Percentiles rank a stretch among this genome's conserved stretches.
These are phyloP conservation scores for Hymenochirus boettgeri DNA, from an alignment of 2,113 vertebrate species.

Conservation along the genomic window DNA sequence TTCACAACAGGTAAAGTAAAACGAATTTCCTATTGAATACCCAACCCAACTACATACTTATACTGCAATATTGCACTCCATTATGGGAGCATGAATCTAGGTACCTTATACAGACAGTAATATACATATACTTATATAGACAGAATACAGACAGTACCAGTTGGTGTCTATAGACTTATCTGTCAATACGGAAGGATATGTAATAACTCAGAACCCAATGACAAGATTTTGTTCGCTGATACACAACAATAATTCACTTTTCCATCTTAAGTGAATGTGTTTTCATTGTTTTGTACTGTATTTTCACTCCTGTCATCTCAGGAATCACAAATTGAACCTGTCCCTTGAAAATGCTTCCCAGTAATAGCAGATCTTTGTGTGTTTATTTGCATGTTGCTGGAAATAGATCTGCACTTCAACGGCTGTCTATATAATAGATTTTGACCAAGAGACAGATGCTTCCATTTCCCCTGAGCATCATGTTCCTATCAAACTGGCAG, in stretches of 20 bases:
- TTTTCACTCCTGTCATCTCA: not conserved
- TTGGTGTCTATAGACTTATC: not conserved
- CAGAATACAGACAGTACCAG: too few relatives aligned
- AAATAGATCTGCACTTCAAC: slow-evolving; percentile 49
- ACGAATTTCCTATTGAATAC: too few relatives aligned
- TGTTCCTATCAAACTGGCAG: slow-evolving; percentile 33
- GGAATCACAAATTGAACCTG: slow-evolving; percentile 23
- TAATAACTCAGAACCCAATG: not conserved
- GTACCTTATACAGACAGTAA: too few relatives aligned
- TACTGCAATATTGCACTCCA: too few relatives aligned
- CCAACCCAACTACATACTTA: too few relatives aligned
- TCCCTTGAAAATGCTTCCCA: slow-evolving; percentile 5
- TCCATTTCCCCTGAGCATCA: slow-evolving; percentile 43
- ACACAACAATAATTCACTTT: not conserved
- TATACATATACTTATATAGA: too few relatives aligned
- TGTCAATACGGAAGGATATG: not conserved
- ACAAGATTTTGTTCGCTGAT: not conserved
- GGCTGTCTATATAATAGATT: slow-evolving; percentile 47
- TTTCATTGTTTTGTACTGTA: not conserved
- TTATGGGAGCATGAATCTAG: too few relatives aligned
- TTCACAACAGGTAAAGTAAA: too few relatives aligned
- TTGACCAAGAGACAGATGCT: slow-evolving; percentile 54
- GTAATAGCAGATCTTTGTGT: slow-evolving; percentile 9
- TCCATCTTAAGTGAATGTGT: slow-evolving; percentile 1
- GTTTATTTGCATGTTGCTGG: slow-evolving; percentile 28